Percentiles rank a stretch among this genome's conserved stretches.
phyloP scores from a whole-genome alignment of 1,140 invertebrate species.

The Nasonia giraulti region DNA sequence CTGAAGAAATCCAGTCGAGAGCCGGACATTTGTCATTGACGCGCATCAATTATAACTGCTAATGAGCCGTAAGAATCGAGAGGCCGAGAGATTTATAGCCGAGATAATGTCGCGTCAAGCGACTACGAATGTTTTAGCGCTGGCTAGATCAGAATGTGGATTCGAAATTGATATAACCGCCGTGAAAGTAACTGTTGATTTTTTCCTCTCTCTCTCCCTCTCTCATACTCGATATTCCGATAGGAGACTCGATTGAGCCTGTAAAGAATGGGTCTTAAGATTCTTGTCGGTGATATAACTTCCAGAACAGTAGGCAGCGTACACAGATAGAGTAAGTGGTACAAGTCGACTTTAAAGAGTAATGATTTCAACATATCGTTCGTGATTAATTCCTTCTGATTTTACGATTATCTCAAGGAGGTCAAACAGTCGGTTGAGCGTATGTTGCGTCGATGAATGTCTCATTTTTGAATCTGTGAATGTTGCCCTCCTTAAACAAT shows the following conservation, averaged over 20 bases:
- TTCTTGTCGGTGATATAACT: conserved; percentile 20
- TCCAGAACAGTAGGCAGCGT: conserved; percentile 2
- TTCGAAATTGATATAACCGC: conserved; percentile 47
- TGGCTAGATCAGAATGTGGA: conserved; percentile 48
- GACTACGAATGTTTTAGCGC: conserved; percentile 51
- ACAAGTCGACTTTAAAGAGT: conserved; percentile 17
- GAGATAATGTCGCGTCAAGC: conserved; percentile 38
- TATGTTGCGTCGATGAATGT: neutral
- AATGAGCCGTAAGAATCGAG: conserved; percentile 49
- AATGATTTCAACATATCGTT: conserved; percentile 25
- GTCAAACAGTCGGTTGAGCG: neutral
- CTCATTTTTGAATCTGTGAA: neutral
- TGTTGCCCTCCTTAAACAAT: neutral
- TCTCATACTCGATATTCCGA: neutral
- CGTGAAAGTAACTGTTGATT: conserved; percentile 34
- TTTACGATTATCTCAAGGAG: neutral
- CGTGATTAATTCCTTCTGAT: neutral
- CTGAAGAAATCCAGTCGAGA: conserved; percentile 19
- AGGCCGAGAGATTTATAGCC: conserved; percentile 42
- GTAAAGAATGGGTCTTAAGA: conserved; percentile 35
- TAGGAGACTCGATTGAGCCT: conserved; percentile 20
- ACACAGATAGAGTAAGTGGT: conserved; percentile 4
- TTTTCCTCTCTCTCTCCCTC: conserved; percentile 11
- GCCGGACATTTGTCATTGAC: conserved; percentile 49
- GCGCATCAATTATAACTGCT: conserved; percentile 49